Conservation (phyloP, 2,113 vertebrate species). For the Cercopithecus mona region DNA sequence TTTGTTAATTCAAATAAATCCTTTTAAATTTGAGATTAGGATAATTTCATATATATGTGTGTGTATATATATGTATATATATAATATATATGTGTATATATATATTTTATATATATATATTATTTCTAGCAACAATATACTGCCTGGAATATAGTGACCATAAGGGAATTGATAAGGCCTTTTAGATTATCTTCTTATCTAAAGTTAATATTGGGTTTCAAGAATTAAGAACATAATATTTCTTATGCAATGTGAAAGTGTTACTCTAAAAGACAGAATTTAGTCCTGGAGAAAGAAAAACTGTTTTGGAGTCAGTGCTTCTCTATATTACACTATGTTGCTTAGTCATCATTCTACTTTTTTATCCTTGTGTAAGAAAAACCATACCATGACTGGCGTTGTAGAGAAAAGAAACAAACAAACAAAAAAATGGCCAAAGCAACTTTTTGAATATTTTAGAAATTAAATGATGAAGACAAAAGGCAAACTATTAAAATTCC, state of each 20-base stretch:
- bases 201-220: not conserved
- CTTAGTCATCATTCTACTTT: not conserved
- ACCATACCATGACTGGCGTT: no score
- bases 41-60: not conserved
- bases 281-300: not conserved
- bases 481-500: not conserved
- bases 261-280: not conserved
- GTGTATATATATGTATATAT: no score
- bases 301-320: not conserved
- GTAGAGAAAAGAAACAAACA: not conserved
- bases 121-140: not conserved
- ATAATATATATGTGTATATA: no score
- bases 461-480: not conserved
- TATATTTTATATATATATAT: not conserved
- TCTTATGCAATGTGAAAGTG: not conserved
- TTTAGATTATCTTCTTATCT: not conserved
- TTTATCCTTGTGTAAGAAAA: not conserved
- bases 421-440: not conserved
- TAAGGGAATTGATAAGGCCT: not conserved
- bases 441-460: not conserved
- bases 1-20: not conserved
- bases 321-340: no score
- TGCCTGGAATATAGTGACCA: not conserved
- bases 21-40: not conserved
- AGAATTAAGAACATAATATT: not conserved